Base-by-base conservation (phyloP, 2,888 invertebrate species). In the Cryptops parisi region DNA sequence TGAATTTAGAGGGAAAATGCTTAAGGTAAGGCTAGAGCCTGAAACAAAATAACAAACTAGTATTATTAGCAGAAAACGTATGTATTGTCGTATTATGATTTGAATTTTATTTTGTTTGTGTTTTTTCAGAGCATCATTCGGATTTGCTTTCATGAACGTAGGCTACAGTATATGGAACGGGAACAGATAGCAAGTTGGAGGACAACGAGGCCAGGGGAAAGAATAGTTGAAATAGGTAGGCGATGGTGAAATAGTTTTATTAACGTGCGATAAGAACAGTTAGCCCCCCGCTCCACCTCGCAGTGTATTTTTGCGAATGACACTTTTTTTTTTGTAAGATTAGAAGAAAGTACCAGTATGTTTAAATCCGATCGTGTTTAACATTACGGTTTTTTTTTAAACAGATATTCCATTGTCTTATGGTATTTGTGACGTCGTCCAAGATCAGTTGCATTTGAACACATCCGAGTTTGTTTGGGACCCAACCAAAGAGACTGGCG, bases 151-250 rank as follows among this genome's bases (percentile, higher is more conserved):
- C 94, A 96, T 71, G 96, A 96, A 71, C 80, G 94, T 48, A 81
- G 94, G 1, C 74, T 96, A 53, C 96, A 94, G 69, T 96, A 88
- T 67, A 91, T 88, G 77, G 94, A 94, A 71, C 78, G 83, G 54
- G 93, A 96, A 63, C 91, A 94, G 71, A 86, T 96, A 70, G 77
- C 82, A 4, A 80, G 83, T 62, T 96, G 96, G 96, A 87, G 86
- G 68, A 78, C 79, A 47, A 81, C 85, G 54, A 75, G 91, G 56
- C 93, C 90, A 2, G 87, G 89, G 3, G 93, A 94, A 69, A 76
- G 91, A 61, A 87, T 96, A 58, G 75, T 96, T 1, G 93, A 96
- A 75, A 80, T 84, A 60, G 72, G 70, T 70, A 55, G 44, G 33
- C n/a, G n/a, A n/a, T n/a, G n/a, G n/a, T n/a, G n/a, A n/a, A n/a